phyloP scores from a whole-genome alignment of 2,888 invertebrate genomes.

The Brassicogethes aeneus region DNA sequence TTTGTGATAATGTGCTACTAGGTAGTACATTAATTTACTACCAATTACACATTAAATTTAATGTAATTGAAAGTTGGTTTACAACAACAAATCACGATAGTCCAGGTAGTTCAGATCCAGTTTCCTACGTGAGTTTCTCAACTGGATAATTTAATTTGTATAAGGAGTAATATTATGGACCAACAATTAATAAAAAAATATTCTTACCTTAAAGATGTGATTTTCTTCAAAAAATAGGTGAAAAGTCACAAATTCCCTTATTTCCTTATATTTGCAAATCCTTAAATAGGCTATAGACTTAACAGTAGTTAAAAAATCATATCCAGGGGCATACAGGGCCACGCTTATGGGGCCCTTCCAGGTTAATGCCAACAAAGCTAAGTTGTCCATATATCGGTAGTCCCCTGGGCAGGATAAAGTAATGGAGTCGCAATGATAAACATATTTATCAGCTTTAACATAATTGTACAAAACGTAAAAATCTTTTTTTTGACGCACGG shows the following conservation, averaged over 20 bases:
- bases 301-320: background rate
- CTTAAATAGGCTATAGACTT: background rate
- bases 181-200: too few relatives aligned
- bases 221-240: background rate
- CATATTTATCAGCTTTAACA: slow-evolving; percentile 46
- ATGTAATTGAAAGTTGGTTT: too few relatives aligned
- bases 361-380: background rate
- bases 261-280: background rate
- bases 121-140: too few relatives aligned
- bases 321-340: background rate
- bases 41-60: too few relatives aligned
- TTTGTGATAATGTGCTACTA: too few relatives aligned
- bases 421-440: background rate
- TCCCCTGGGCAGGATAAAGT: background rate
- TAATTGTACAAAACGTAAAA: slow-evolving; percentile 80
- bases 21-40: too few relatives aligned
- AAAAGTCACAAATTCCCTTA: background rate
- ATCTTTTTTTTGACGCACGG: slow-evolving; percentile 18
- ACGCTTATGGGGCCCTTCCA: slow-evolving; percentile 2
- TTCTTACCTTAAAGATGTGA: background rate
- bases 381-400: background rate
- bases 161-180: too few relatives aligned
- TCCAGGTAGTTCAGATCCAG: too few relatives aligned
- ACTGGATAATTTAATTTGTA: too few relatives aligned
- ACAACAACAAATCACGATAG: too few relatives aligned